Evolutionary conservation across 2,888 invertebrate genomes (phyloP).

Genomic region (Thereva unica): DNA sequence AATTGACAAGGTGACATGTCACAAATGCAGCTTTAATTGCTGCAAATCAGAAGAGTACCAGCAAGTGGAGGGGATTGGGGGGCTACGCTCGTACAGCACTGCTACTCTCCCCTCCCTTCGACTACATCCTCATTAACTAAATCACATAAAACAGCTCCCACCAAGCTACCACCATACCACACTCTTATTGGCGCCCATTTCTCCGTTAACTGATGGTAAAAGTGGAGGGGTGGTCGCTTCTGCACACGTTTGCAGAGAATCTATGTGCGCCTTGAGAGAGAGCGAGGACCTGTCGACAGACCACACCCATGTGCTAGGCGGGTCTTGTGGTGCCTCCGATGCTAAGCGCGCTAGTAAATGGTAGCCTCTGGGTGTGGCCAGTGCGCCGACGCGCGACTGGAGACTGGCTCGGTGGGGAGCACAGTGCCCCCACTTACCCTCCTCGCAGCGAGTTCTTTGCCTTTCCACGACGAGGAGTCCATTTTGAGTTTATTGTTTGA

Average conservation of each 20-base stretch:
- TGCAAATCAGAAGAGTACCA: constrained; percentile 18
- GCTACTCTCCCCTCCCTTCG: constrained; percentile 8
- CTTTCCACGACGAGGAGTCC: constrained; percentile 50
- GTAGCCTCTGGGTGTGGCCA: no score
- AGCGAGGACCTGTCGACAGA: no score
- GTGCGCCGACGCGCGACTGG: no score
- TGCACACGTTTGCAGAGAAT: background rate
- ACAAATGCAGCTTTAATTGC: constrained; percentile 29
- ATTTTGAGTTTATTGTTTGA: constrained; percentile 60
- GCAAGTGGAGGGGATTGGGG: no score
- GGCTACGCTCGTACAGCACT: background rate
- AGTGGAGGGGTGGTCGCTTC: background rate
- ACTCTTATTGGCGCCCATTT: background rate
- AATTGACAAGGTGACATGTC: constrained; percentile 33
- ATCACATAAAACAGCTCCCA: constrained; percentile 2
- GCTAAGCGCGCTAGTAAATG: no score
- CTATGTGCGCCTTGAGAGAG: no score
- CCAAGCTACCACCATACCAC: constrained; percentile 19
- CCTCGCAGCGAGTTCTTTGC: constrained; percentile 13
- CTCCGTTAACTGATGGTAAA: background rate
- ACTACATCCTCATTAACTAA: constrained; percentile 25
- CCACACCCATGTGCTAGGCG: no score
- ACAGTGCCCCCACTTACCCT: no score
- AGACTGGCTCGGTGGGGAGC: no score
- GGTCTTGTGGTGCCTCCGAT: no score